Evolutionary conservation across 2,797 vertebrate genomes (phyloP).

Genomic region (Aeoliscus strigatus): DNA sequence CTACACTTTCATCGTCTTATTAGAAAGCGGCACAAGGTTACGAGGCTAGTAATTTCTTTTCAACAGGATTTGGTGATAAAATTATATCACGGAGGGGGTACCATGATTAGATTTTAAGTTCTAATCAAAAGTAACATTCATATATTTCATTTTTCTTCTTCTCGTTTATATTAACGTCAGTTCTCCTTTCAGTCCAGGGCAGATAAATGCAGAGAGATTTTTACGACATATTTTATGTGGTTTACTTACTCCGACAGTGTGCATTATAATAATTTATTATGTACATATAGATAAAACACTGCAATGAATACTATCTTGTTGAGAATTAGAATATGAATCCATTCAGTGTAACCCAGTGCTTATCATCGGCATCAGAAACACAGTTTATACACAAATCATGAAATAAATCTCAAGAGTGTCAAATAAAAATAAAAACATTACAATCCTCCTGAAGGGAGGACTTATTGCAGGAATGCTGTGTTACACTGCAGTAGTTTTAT

Average conservation of each 20-base stretch:
- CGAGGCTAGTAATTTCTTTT: conserved; percentile 36
- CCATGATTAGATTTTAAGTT: conserved; percentile 32
- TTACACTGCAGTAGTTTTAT: too few species aligned
- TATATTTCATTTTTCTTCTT: conserved; percentile 18
- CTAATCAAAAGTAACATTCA: conserved; percentile 26
- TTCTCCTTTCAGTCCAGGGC: conserved; percentile 33
- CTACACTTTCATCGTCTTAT: conserved; percentile 28
- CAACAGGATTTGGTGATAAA: conserved; percentile 16
- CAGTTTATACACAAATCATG: too few species aligned
- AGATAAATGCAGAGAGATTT: conserved; percentile 20
- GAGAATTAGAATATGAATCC: too few species aligned
- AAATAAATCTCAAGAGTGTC: too few species aligned
- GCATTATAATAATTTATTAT: conserved; percentile 8
- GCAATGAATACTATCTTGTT: too few species aligned
- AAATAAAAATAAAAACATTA: too few species aligned
- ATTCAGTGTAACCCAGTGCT: too few species aligned
- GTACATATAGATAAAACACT: too few species aligned
- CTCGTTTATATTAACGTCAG: conserved; percentile 28
- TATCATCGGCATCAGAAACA: too few species aligned
- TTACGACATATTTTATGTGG: conserved; percentile 16
- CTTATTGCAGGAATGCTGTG: too few species aligned
- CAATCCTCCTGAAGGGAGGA: too few species aligned
- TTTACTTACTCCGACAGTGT: conserved; percentile 30
- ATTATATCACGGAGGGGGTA: conserved; percentile 7
- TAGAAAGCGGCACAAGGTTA: conserved; percentile 32